These are phyloP conservation scores for Scrobipalpa atriplicella DNA, from an alignment of 2,888 invertebrate species.

Conservation along the genomic window DNA sequence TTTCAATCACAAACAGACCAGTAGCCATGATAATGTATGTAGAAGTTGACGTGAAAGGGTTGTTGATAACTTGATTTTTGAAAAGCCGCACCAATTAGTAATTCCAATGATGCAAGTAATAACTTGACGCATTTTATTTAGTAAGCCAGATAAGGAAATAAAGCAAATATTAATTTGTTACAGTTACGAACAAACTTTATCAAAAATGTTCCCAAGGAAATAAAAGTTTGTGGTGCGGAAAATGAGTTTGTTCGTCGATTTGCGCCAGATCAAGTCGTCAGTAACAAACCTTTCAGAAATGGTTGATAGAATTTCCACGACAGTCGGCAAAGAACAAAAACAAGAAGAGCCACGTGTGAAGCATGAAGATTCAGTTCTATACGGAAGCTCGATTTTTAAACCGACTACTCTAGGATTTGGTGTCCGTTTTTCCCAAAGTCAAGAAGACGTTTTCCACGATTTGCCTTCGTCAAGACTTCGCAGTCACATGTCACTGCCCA, in stretches of 20 bases:
- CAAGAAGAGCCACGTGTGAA: slow-evolving; percentile 51
- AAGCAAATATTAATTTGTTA: slow-evolving; percentile 27
- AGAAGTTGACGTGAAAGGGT: neutral
- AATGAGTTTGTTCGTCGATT: slow-evolving; percentile 79
- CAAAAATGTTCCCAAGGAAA: slow-evolving; percentile 25
- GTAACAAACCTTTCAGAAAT: slow-evolving; percentile 76
- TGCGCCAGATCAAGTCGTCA: slow-evolving; percentile 76
- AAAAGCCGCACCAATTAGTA: neutral
- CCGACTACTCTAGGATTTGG: slow-evolving; percentile 73
- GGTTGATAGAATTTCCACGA: slow-evolving; percentile 75
- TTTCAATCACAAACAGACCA: neutral
- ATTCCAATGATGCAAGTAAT: neutral
- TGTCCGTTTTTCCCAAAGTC: slow-evolving; percentile 74
- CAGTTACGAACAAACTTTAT: slow-evolving; percentile 28
- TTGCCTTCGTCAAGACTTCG: slow-evolving; percentile 75
- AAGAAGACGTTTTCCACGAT: slow-evolving; percentile 72
- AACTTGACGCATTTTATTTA: slow-evolving; percentile 4
- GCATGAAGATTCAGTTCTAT: slow-evolving; percentile 56
- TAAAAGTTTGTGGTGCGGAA: slow-evolving; percentile 33
- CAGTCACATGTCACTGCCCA: slow-evolving; percentile 77
- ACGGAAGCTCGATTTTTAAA: slow-evolving; percentile 66
- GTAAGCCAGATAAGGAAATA: neutral
- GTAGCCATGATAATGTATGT: slow-evolving; percentile 12
- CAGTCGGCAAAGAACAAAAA: slow-evolving; percentile 57
- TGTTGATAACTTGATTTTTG: neutral